Conservation (phyloP, 2,888 invertebrate species). For the Mayetiola destructor region DNA sequence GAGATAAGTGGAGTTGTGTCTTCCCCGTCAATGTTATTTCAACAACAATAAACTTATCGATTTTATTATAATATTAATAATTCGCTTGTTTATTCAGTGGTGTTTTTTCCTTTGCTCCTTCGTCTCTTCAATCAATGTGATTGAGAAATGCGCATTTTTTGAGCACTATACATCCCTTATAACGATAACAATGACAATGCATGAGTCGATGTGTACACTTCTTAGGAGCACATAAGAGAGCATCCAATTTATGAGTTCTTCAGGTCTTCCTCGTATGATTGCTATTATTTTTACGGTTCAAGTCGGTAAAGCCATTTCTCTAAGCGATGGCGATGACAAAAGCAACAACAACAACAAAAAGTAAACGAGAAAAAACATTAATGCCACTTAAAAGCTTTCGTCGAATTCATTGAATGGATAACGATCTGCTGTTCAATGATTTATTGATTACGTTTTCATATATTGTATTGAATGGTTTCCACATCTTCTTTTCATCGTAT, state of each 20-base stretch:
- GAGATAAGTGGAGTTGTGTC: no score
- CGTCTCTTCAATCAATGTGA: no score
- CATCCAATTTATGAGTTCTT: background rate
- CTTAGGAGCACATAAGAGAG: background rate
- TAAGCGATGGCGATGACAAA: background rate
- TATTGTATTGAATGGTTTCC: background rate
- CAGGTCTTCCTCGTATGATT: background rate
- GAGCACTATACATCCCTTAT: no score
- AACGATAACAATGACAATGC: no score
- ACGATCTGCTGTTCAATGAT: constrained; percentile 10
- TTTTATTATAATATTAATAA: no score
- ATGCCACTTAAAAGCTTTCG: constrained; percentile 14
- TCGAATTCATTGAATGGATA: constrained; percentile 4
- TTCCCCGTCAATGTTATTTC: no score
- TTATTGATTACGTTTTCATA: constrained; percentile 8
- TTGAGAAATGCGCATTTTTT: no score
- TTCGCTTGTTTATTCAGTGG: no score
- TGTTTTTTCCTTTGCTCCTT: no score
- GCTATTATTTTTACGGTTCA: constrained; percentile 6
- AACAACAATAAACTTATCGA: no score
- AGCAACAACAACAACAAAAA: background rate
- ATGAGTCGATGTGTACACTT: background rate
- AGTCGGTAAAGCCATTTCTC: background rate
- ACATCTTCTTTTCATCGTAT: background rate
- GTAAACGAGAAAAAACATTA: background rate